Evolutionary conservation across 2,113 vertebrate genomes (phyloP).

Genomic region (Hyperoodon ampullatus): DNA sequence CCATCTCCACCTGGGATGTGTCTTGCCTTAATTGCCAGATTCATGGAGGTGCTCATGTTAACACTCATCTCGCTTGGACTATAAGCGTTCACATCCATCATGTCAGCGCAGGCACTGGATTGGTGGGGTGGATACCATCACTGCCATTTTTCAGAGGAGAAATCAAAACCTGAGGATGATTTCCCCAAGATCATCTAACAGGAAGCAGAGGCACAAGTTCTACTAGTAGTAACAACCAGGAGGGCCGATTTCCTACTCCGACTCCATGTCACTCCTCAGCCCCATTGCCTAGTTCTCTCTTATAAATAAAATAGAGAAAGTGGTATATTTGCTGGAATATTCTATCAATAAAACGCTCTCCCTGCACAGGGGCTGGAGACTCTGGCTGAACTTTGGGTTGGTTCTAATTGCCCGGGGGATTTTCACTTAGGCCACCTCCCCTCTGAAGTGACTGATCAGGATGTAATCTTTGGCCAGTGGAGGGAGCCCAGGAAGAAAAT

Average conservation of each 20-base stretch:
- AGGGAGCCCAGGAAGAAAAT: not conserved
- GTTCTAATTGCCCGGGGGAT: not conserved
- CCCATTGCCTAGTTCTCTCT: not conserved
- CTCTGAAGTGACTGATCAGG: not conserved
- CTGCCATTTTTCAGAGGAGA: not conserved
- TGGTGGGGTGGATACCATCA: accelerated
- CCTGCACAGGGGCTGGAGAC: not conserved
- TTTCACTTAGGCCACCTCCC: not conserved
- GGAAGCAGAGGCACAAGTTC: not conserved
- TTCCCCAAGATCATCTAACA: not conserved
- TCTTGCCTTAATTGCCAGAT: not conserved
- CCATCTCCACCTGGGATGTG: too few species aligned
- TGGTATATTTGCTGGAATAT: not conserved
- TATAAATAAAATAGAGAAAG: not conserved
- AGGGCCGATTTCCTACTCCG: not conserved
- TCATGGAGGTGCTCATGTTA: not conserved
- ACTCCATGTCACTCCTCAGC: not conserved
- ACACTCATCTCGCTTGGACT: not conserved
- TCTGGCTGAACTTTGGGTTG: not conserved
- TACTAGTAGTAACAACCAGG: accelerated
- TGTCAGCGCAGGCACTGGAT: not conserved
- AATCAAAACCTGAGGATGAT: not conserved
- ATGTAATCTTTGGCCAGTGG: not conserved
- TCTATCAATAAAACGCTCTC: not conserved
- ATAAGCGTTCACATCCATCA: not conserved